Percentiles rank a stretch among this genome's conserved stretches.
phyloP scores from a whole-genome alignment of 2,113 vertebrate genomes.

The Gracilinanus agilis region DNA sequence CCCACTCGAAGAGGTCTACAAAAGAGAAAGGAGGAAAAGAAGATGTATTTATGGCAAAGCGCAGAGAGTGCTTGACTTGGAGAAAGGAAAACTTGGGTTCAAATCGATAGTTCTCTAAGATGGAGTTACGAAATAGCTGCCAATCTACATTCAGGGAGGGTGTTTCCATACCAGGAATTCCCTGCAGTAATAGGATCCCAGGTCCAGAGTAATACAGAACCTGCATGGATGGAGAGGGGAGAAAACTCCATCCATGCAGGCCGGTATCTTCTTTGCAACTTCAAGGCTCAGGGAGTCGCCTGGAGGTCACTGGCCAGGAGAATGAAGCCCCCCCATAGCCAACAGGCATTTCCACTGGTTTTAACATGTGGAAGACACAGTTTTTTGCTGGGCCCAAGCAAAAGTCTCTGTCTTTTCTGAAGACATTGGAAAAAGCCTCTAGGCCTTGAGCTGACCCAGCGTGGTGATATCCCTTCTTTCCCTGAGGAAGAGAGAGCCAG shows the following conservation, averaged over 20 bases:
- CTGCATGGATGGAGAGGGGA: neutral
- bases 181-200: neutral
- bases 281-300: neutral
- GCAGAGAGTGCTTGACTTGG: neutral
- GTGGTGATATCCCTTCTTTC: neutral
- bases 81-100: neutral
- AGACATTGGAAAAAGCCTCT: neutral
- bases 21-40: slow-evolving; percentile 47
- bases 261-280: neutral
- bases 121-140: neutral
- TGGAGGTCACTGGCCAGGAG: neutral
- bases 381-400: neutral
- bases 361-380: too few relatives aligned
- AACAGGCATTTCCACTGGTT: too few relatives aligned
- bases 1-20: slow-evolving; percentile 58
- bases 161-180: neutral
- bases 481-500: neutral
- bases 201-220: neutral
- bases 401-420: neutral
- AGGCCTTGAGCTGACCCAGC: neutral
- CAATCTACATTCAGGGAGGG: neutral
- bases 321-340: too few relatives aligned
- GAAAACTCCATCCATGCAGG: neutral
- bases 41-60: slow-evolving; percentile 56
- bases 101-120: neutral